Conservation (phyloP, 2,113 vertebrate species). For the Anoplopoma fimbria region DNA sequence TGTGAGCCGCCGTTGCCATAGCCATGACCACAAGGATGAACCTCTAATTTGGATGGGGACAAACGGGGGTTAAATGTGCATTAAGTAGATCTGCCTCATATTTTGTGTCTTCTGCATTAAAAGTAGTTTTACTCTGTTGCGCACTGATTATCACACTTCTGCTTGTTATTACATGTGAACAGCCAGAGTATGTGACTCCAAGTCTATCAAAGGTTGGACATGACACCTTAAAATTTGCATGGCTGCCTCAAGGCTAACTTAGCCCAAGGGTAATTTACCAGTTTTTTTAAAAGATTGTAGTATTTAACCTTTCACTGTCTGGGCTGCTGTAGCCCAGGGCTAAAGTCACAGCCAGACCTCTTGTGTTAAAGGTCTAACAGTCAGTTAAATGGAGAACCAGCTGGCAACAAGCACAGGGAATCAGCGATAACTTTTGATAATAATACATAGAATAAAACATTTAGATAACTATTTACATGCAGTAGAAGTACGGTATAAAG, state of each 20-base stretch:
- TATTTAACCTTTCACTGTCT: conserved; percentile 34
- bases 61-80: neutral
- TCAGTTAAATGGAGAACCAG: neutral
- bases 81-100: neutral
- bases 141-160: neutral
- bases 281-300: neutral
- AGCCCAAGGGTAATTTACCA: conserved; percentile 28
- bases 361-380: neutral
- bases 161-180: neutral
- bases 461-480: neutral
- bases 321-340: conserved; percentile 22
- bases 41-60: neutral
- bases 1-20: no score
- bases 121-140: neutral
- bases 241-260: conserved; percentile 27
- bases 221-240: conserved; percentile 6
- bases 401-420: no score
- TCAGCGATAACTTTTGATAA: no score
- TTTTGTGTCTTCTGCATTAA: neutral
- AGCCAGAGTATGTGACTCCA: neutral
- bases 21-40: neutral
- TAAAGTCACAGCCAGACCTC: conserved; percentile 28
- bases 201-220: neutral
- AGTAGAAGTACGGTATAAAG: no score
- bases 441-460: neutral